Evolutionary conservation across 1,140 invertebrate species (phyloP).

Genomic region (Caenorhabditis brenneri): DNA sequence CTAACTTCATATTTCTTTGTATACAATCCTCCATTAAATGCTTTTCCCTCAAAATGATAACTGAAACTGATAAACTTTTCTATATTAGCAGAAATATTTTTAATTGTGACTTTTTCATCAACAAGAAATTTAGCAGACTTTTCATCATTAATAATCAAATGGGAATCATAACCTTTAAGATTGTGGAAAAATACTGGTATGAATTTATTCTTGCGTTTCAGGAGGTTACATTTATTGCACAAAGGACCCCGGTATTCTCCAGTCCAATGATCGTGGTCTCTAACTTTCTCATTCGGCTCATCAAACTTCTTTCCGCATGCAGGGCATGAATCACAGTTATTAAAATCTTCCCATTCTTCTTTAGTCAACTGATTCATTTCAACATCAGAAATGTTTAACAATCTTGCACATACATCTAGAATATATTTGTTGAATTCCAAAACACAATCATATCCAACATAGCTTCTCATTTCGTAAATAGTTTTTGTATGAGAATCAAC

Average conservation of each 20-base stretch:
- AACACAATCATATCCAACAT: constrained; percentile 1
- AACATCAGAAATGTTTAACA: not conserved
- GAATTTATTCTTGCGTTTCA: constrained; percentile 27
- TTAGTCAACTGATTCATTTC: constrained; percentile 42
- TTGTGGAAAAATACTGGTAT: constrained; percentile 49
- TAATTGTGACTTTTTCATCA: constrained; percentile 48
- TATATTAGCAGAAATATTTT: constrained; percentile 48
- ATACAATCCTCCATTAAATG: too few species aligned
- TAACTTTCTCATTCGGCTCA: constrained; percentile 42
- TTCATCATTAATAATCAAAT: constrained; percentile 46
- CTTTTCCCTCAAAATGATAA: constrained; percentile 18
- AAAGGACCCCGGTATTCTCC: constrained; percentile 29
- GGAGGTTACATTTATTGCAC: constrained; percentile 37
- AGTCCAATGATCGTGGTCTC: constrained; percentile 49
- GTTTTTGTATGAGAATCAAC: constrained; percentile 15
- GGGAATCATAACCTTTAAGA: constrained; percentile 57
- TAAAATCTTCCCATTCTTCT: not conserved
- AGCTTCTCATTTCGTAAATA: constrained; percentile 39
- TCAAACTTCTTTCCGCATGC: constrained; percentile 9
- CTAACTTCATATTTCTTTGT: constrained; percentile 54
- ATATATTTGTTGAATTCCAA: constrained; percentile 34
- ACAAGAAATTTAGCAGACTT: constrained; percentile 44
- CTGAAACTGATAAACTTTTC: constrained; percentile 57
- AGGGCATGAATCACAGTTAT: constrained; percentile 32
- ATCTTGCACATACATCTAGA: not conserved